These are phyloP conservation scores for Embiotoca jacksoni DNA, from an alignment of 2,113 vertebrate genomes.

Conservation along the genomic window DNA sequence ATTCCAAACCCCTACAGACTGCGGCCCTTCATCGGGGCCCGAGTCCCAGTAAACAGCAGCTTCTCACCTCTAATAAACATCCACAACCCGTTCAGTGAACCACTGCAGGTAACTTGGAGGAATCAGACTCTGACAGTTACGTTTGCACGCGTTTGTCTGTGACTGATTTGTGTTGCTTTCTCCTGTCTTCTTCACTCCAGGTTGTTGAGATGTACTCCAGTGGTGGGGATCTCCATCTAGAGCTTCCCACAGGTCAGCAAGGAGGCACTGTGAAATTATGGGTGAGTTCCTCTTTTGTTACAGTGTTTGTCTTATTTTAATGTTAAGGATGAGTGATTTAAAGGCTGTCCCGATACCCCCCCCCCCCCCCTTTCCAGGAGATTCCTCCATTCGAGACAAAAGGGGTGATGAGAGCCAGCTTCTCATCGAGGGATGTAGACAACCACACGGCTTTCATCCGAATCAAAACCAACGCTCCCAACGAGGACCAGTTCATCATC, in stretches of 20 bases:
- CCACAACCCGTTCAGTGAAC: slow-evolving; percentile 97
- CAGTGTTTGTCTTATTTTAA: background rate
- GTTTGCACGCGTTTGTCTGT: background rate
- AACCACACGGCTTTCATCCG: slow-evolving; percentile 99
- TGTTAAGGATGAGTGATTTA: background rate
- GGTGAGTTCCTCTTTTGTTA: slow-evolving; percentile 82
- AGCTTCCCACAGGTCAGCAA: slow-evolving; percentile 97
- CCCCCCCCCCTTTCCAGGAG: slow-evolving; percentile 84
- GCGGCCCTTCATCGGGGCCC: slow-evolving; percentile 96
- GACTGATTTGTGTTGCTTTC: slow-evolving; percentile 17
- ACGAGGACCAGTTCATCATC: slow-evolving; percentile 95
- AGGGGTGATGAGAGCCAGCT: slow-evolving; percentile 99
- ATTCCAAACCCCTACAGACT: slow-evolving; percentile 97
- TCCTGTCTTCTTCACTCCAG: slow-evolving; percentile 70
- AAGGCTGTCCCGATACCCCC: background rate
- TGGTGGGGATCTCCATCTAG: slow-evolving; percentile 96
- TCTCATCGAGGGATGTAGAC: slow-evolving; percentile 97
- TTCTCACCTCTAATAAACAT: slow-evolving; percentile 99
- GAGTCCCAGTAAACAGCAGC: slow-evolving; percentile 99
- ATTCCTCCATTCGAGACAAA: slow-evolving; percentile 99
- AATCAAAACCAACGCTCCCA: slow-evolving; percentile 97
- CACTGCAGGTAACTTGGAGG: slow-evolving; percentile 88
- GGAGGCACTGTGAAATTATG: slow-evolving; percentile 94
- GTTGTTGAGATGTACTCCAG: slow-evolving; percentile 99
- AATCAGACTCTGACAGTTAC: background rate